Evolutionary conservation across 2,888 invertebrate species (phyloP), one percentile per base, ranked within the genome.

Genomic region (Callosobruchus maculatus): DNA sequence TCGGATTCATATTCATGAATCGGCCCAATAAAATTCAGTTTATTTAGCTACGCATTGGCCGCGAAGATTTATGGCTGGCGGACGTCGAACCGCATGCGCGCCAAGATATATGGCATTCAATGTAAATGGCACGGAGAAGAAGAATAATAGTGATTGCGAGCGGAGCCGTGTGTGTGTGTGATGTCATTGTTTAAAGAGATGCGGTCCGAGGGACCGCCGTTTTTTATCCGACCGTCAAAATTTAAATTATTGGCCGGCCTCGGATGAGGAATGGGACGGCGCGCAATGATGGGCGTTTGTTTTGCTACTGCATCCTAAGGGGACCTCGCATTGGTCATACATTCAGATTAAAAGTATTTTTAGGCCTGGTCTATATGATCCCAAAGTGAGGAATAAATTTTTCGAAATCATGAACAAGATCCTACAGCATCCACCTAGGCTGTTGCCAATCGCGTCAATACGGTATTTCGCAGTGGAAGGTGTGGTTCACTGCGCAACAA

Each of bases 91-190:
- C 79, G 82, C 81, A 78, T 81, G 80, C 84, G 82, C 83, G 84
- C 71, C 74, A 84, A 84, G 86, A 85, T 85, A 84, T 85, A 85
- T 84, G 81, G 85, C 84, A 86, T 85, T 86, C 85, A 85, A 85
- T 85, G 86, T 85, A 86, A 85, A 86, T 85, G 82, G 83, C n/a
- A n/a, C n/a, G n/a, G n/a, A n/a, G n/a, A 82, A 76, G 77, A 79
- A 49, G 49, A 49, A 49, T 5, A 83, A 84, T 84, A 84, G 84
- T 85, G 83, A 85, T 83, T 84, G 84, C 84, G 84, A 84, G 84
- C 84, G 82, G 82, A 75, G 73, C 76, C 77, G 9, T 5, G 13
- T 5, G 9, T 75, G 78, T 77, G 80, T 83, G 81, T 81, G 83
- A 83, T 81, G 83, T 81, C 82, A 82, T 82, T 82, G 83, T 83